These are phyloP conservation scores for Melanotaenia parkinsoni DNA, from an alignment of 2,797 vertebrate species.

Conservation along the genomic window DNA sequence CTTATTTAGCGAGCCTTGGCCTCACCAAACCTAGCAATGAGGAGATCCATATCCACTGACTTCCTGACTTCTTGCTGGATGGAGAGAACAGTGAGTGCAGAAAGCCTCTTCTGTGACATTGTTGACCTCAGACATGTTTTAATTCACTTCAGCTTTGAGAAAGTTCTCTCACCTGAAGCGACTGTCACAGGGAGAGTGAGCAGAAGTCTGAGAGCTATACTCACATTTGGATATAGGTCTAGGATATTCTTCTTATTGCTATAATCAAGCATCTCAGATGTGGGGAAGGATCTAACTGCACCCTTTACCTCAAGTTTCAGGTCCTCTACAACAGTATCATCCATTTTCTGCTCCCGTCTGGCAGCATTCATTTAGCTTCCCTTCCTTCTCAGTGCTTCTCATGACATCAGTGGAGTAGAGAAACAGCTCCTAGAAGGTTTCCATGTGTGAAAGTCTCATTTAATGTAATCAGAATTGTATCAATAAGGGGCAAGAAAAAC, in stretches of 20 bases:
- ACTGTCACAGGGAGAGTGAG: neutral
- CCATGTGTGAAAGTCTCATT: constrained; percentile 28
- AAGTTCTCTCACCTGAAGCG: neutral
- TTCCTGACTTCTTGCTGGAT: no score
- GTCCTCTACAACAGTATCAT: constrained; percentile 4
- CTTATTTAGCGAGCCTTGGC: no score
- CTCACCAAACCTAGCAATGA: no score
- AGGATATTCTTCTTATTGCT: neutral
- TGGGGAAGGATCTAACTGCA: neutral
- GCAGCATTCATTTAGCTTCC: constrained; percentile 3
- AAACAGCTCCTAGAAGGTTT: constrained; percentile 12
- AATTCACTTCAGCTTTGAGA: neutral
- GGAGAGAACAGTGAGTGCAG: no score
- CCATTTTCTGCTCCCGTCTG: constrained; percentile 3
- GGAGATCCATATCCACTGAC: no score
- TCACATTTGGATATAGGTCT: neutral
- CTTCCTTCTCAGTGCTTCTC: neutral
- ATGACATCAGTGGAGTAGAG: neutral
- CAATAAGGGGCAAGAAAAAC: constrained; percentile 6
- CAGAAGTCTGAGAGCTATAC: neutral
- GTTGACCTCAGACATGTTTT: neutral
- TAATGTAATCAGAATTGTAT: constrained; percentile 20
- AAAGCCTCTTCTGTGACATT: no score
- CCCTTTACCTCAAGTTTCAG: neutral
- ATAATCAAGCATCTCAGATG: constrained; percentile 3